These are phyloP conservation scores for Punctoribates punctum DNA, from an alignment of 2,888 invertebrate species.

Conservation along the genomic window DNA sequence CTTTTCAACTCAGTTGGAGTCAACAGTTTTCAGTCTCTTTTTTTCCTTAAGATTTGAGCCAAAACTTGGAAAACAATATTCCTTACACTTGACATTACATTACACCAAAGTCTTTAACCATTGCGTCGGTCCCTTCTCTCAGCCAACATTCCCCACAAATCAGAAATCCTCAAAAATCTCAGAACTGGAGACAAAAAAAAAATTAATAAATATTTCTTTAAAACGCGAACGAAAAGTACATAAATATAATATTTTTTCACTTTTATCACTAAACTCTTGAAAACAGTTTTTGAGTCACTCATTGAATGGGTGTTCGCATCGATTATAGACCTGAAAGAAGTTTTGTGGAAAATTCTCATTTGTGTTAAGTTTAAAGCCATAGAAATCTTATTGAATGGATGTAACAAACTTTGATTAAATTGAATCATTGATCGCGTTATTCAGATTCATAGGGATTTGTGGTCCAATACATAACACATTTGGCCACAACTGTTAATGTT, in stretches of 20 bases:
- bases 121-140: too few relatives aligned
- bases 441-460: background rate
- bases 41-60: background rate
- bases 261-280: too few relatives aligned
- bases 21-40: slow-evolving; percentile 15
- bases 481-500: slow-evolving; percentile 33
- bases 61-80: background rate
- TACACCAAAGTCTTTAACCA: background rate
- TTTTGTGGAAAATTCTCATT: background rate
- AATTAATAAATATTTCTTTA: too few relatives aligned
- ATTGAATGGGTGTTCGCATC: too few relatives aligned
- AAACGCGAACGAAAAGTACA: too few relatives aligned
- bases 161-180: too few relatives aligned
- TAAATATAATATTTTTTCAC: too few relatives aligned
- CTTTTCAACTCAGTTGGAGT: slow-evolving; percentile 31
- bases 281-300: too few relatives aligned
- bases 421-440: background rate
- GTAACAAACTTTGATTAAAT: slow-evolving; percentile 32
- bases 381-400: background rate
- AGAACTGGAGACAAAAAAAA: too few relatives aligned
- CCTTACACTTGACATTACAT: slow-evolving; percentile 3
- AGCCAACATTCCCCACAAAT: too few relatives aligned
- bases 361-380: background rate
- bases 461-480: background rate
- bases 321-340: too few relatives aligned